Percentiles rank a stretch among this genome's conserved stretches.
These are phyloP conservation scores for Micrasema minimum DNA, from an alignment of 1,140 invertebrate species.

Conservation along the genomic window DNA sequence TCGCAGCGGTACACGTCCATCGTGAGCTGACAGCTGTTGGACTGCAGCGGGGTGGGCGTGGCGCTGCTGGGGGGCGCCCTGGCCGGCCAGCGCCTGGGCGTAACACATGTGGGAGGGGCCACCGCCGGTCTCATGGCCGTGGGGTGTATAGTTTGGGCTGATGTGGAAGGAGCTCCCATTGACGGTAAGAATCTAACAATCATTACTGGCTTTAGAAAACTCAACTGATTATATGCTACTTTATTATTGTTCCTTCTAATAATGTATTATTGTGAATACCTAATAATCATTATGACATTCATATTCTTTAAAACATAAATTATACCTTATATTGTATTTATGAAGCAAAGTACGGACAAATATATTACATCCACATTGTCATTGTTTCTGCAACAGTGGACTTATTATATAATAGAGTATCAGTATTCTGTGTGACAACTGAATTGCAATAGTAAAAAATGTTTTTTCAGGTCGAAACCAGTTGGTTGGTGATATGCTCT, in stretches of 20 bases:
- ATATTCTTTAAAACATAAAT: no score
- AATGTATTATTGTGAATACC: no score
- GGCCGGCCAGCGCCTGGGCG: conserved; percentile 75
- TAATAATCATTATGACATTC: no score
- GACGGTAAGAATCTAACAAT: conserved; percentile 65
- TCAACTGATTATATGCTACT: not conserved
- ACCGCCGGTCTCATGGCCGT: conserved; percentile 84
- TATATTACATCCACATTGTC: no score
- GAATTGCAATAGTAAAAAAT: no score
- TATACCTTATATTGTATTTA: no score
- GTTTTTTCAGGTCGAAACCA: conserved; percentile 77
- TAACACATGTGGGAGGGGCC: conserved; percentile 82
- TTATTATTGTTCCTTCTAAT: not conserved
- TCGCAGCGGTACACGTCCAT: conserved; percentile 65
- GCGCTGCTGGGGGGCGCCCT: conserved; percentile 79
- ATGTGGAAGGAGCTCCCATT: conserved; percentile 77
- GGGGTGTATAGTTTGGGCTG: conserved; percentile 85
- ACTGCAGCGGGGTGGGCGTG: conserved; percentile 87
- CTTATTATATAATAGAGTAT: no score
- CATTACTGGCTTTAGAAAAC: not conserved
- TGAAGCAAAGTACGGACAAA: no score
- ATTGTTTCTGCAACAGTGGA: no score
- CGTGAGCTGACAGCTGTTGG: conserved; percentile 79
- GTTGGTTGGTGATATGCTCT: conserved; percentile 85
- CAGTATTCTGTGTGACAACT: no score